Evolutionary conservation across 2,113 vertebrate species (phyloP).

Genomic region (Mus spicilegus): DNA sequence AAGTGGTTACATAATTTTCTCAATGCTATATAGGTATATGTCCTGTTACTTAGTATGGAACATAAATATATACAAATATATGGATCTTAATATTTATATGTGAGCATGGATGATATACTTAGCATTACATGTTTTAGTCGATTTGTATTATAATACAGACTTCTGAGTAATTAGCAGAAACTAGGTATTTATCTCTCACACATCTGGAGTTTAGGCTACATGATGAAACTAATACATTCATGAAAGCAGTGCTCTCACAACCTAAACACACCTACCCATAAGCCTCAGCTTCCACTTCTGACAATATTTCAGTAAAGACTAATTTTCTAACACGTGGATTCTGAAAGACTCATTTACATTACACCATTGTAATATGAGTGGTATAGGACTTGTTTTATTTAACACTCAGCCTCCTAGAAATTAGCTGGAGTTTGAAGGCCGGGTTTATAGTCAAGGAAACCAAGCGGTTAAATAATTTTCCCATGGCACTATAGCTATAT

Average conservation of each 20-base stretch:
- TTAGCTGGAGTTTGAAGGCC: neutral
- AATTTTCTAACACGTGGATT: neutral
- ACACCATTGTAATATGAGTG: neutral
- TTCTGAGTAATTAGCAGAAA: neutral
- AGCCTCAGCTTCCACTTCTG: neutral
- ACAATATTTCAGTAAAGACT: neutral
- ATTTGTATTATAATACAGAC: neutral
- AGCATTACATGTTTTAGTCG: neutral
- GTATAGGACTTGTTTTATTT: neutral
- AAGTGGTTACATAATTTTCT: conserved; percentile 19
- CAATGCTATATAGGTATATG: neutral
- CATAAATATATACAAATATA: neutral
- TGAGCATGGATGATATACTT: neutral
- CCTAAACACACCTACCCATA: neutral
- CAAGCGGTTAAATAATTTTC: conserved; percentile 21
- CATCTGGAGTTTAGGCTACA: neutral
- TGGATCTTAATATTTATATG: neutral
- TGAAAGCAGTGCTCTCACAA: neutral
- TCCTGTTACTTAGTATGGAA: conserved; percentile 22
- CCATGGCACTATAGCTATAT: neutral
- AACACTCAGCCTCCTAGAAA: neutral
- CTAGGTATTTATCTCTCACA: neutral
- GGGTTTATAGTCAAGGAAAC: conserved; percentile 37
- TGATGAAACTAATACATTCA: neutral
- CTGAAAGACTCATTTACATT: neutral